Percentiles rank a stretch among this genome's conserved stretches.
These are phyloP conservation scores for Mugil cephalus DNA, from an alignment of 2,113 vertebrate genomes.

Conservation along the genomic window DNA sequence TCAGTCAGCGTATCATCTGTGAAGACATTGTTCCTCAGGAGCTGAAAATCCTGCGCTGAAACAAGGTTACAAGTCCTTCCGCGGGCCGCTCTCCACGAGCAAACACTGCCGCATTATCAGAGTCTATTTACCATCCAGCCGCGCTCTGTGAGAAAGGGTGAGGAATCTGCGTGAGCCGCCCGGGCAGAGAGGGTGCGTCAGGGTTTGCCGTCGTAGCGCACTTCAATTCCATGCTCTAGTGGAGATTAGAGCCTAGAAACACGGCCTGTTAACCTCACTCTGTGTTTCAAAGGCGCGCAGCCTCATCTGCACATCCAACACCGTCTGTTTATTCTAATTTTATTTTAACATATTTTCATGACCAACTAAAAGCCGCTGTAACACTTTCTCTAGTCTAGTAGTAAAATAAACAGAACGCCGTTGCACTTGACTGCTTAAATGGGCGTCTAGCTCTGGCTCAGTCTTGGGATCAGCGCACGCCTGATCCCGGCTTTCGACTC, in stretches of 20 bases:
- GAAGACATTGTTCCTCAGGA: neutral
- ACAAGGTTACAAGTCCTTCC: slow-evolving; percentile 11
- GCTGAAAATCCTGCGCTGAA: neutral
- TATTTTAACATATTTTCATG: neutral
- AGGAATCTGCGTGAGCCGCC: slow-evolving; percentile 6
- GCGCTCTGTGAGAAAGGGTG: neutral
- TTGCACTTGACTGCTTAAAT: slow-evolving; percentile 27
- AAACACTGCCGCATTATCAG: slow-evolving; percentile 17
- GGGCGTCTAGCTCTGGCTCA: slow-evolving; percentile 14
- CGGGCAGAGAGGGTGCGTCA: slow-evolving; percentile 18
- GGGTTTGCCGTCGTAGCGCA: slow-evolving; percentile 26
- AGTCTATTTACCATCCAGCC: slow-evolving; percentile 30
- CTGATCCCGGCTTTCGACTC: slow-evolving; percentile 7
- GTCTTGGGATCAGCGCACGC: neutral
- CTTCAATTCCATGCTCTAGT: slow-evolving; percentile 24
- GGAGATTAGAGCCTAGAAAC: slow-evolving; percentile 12
- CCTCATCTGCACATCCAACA: neutral
- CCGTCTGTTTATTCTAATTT: neutral
- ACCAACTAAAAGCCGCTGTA: neutral
- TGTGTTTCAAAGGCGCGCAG: neutral
- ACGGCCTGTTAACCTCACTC: neutral
- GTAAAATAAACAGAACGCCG: neutral
- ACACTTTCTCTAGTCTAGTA: neutral
- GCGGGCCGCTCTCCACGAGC: neutral
- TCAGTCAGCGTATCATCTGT: neutral